Conservation (phyloP, 92 coral and sea anemone genomes). For the Plumapathes pennacea region DNA sequence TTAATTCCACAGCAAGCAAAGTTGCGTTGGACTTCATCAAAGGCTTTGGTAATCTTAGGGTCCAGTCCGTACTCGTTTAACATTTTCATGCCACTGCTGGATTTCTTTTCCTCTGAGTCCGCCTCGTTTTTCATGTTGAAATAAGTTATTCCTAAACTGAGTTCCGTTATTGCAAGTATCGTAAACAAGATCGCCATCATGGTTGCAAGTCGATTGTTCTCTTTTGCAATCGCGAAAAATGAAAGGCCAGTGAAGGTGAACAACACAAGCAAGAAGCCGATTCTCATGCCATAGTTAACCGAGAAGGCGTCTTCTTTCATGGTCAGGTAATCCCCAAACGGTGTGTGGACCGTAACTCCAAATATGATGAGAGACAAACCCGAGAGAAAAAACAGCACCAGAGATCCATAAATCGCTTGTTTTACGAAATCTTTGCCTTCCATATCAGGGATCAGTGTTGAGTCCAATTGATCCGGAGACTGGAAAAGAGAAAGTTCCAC, state of each 20-base stretch:
- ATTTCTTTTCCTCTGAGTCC: constrained; percentile 42
- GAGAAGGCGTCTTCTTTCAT: constrained; percentile 68
- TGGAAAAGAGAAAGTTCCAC: too few species aligned
- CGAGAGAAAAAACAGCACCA: constrained; percentile 58
- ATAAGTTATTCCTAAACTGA: constrained; percentile 63
- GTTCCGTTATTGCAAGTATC: constrained; percentile 68
- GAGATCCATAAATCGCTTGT: constrained; percentile 63
- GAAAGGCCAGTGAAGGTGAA: constrained; percentile 49
- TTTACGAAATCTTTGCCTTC: constrained; percentile 67
- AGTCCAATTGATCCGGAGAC: too few species aligned
- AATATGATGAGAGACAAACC: constrained; percentile 82
- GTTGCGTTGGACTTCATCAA: constrained; percentile 80
- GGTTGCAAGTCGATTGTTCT: constrained; percentile 77
- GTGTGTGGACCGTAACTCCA: constrained; percentile 74
- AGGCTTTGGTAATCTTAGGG: constrained; percentile 66
- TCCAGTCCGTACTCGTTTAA: constrained; percentile 74
- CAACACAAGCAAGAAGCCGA: constrained; percentile 69
- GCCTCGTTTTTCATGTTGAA: constrained; percentile 79
- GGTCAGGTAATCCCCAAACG: constrained; percentile 84
- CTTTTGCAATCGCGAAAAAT: constrained; percentile 70
- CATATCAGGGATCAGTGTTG: too few species aligned
- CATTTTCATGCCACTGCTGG: constrained; percentile 72
- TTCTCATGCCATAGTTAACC: constrained; percentile 62
- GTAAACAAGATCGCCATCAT: constrained; percentile 63
- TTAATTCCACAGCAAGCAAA: constrained; percentile 89